A percentile compares a stretch with the other conserved stretches of the same genome.
Conservation (phyloP, 2,113 vertebrate species). For the Podarcis muralis region DNA sequence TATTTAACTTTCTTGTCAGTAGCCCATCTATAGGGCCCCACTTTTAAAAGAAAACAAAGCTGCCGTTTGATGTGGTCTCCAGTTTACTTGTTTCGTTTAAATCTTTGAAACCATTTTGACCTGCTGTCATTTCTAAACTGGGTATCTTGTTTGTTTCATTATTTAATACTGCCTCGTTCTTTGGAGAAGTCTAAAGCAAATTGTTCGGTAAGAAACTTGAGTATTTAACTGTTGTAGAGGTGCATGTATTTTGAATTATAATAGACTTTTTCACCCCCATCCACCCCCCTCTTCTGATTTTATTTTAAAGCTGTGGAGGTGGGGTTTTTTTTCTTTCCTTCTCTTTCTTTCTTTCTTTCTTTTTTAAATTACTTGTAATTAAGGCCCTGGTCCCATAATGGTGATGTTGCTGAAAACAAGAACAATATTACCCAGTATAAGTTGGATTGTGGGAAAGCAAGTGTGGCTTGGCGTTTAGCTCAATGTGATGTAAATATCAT, state of each 20-base stretch:
- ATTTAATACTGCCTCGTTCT: not conserved
- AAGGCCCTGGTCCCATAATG: too few species aligned
- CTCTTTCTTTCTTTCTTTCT: too few species aligned
- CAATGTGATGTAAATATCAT: not conserved
- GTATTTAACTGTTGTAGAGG: not conserved
- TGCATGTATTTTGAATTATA: not conserved
- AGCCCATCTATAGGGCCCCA: not conserved
- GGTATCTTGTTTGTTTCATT: too few species aligned
- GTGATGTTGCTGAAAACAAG: not conserved
- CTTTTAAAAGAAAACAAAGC: not conserved
- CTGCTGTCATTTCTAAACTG: too few species aligned
- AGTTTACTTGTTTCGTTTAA: too few species aligned
- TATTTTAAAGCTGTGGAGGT: not conserved
- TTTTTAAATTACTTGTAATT: too few species aligned
- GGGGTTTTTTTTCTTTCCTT: too few species aligned
- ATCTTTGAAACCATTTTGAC: not conserved
- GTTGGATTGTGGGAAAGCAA: not conserved
- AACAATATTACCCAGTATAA: not conserved
- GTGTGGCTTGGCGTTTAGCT: not conserved
- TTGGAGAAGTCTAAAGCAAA: too few species aligned
- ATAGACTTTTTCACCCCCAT: not conserved
- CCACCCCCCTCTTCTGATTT: not conserved
- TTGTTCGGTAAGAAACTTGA: too few species aligned
- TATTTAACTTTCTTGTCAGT: not conserved
- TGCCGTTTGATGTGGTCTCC: not conserved